These are phyloP conservation scores for Channallabes apus DNA, from an alignment of 2,797 vertebrate genomes.

Conservation along the genomic window DNA sequence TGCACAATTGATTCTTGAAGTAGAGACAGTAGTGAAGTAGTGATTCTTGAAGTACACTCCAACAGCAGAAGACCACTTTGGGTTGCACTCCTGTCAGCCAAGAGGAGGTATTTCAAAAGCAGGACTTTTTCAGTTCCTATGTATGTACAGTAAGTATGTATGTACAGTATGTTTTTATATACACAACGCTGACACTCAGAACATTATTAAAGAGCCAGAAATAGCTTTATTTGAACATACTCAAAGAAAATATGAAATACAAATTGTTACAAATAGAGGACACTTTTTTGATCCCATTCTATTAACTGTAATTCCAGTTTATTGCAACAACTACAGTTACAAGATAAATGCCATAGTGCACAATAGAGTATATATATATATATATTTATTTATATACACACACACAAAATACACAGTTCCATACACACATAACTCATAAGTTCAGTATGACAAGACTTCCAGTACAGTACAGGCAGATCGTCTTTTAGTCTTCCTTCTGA, in stretches of 20 bases:
- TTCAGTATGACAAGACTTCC: conserved; percentile 42
- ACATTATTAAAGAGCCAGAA: conserved; percentile 27
- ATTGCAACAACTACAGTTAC: conserved; percentile 55
- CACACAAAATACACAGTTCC: conserved; percentile 43
- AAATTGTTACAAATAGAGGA: conserved; percentile 53
- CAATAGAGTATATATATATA: conserved; percentile 54
- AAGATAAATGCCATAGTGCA: conserved; percentile 57
- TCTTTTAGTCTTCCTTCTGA: conserved; percentile 27
- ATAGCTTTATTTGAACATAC: conserved; percentile 51
- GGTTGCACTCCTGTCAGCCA: too few relatives aligned
- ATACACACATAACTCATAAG: conserved; percentile 40
- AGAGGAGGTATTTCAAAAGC: too few relatives aligned
- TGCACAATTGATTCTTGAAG: too few relatives aligned
- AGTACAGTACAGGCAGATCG: conserved; percentile 47
- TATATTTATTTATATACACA: conserved; percentile 44
- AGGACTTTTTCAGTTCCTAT: too few relatives aligned
- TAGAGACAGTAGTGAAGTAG: too few relatives aligned
- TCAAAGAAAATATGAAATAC: conserved; percentile 41
- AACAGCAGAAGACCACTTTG: too few relatives aligned
- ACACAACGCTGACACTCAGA: background rate
- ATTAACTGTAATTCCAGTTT: conserved; percentile 59
- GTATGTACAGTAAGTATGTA: background rate
- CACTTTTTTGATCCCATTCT: conserved; percentile 43
- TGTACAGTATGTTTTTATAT: background rate
- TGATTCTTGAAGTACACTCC: too few relatives aligned